Evolutionary conservation across 2,888 invertebrate species (phyloP), one percentile per base, ranked within the genome.

Genomic region (Tortricodes alternella): DNA sequence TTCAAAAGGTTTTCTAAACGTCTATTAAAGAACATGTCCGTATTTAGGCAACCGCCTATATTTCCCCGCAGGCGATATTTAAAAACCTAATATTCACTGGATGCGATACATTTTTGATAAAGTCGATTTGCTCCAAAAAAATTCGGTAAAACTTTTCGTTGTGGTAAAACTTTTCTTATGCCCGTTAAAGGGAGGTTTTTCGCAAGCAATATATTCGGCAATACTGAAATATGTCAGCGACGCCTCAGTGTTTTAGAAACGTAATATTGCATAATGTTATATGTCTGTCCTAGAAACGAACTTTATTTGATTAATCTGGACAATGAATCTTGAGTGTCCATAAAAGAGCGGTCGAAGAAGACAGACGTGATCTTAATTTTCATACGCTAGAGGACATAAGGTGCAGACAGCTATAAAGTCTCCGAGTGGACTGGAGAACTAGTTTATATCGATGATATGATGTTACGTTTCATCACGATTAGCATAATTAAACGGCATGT

Each of bases 41-140:
- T 55, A 43, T 49, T 55, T 49, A 43, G 37, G 21, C 49, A 49
- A 37, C 55, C 37, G 44, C 50, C 50, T 50, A 11, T 13, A 21
- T 56, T 56, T 50, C 56, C 56, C 56, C 44, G 11, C 44, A 44
- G 55, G 49, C 50, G 37, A 56, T 56, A 56, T 56, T 58, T 58
- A 62, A 58, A 63, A 62, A 58, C 52, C 55, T 60, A 53, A 66
- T 62, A 63, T 60, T 64, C 61, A 58, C 60, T 60, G 50, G 56
- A 62, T 60, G 67, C 61, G 64, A 70, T 70, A 68, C 70, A 70
- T 73, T 66, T 64, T 67, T 62, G 66, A 62, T 64, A 61, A 61
- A 65, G 63, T 63, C 68, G 65, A 65, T 65, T 67, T 65, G 57
- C 63, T 55, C 57, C 52, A 59, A 65, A 67, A 50, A 56, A 50